These are phyloP conservation scores for Drosophila setifemur DNA, from an alignment of 1,140 invertebrate species.

Conservation along the genomic window DNA sequence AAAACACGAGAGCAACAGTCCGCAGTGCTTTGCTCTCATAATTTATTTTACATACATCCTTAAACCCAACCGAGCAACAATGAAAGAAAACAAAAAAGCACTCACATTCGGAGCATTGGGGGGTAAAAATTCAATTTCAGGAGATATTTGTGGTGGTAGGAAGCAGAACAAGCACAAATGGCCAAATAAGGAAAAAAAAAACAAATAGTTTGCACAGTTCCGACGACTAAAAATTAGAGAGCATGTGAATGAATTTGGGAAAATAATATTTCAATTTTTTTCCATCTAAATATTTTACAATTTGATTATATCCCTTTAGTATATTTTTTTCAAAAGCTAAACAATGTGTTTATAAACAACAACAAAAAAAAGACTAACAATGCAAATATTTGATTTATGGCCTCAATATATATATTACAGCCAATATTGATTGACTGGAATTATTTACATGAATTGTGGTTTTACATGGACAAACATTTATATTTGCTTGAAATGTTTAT, in stretches of 20 bases:
- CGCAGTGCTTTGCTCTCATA: constrained; percentile 26
- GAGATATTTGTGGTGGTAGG: constrained; percentile 6
- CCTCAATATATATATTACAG: too few relatives aligned
- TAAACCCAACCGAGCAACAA: constrained; percentile 18
- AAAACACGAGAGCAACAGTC: constrained; percentile 38
- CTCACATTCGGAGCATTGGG: constrained; percentile 2
- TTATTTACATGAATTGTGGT: too few relatives aligned
- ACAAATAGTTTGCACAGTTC: neutral
- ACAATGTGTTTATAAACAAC: too few relatives aligned
- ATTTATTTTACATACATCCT: constrained; percentile 54
- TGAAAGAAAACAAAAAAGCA: constrained; percentile 6
- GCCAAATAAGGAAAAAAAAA: neutral
- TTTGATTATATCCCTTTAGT: neutral
- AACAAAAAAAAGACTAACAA: neutral
- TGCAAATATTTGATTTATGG: neutral
- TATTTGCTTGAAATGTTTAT: too few relatives aligned
- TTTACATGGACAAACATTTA: too few relatives aligned
- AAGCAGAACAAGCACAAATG: neutral
- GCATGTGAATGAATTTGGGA: neutral
- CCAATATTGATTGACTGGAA: too few relatives aligned
- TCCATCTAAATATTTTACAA: neutral
- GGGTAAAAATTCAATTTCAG: constrained; percentile 36
- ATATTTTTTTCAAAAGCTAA: too few relatives aligned
- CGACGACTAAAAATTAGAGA: constrained; percentile 3
- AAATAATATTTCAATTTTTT: neutral